These are phyloP conservation scores for Seira musarum DNA, from an alignment of 2,888 invertebrate species.

Conservation along the genomic window DNA sequence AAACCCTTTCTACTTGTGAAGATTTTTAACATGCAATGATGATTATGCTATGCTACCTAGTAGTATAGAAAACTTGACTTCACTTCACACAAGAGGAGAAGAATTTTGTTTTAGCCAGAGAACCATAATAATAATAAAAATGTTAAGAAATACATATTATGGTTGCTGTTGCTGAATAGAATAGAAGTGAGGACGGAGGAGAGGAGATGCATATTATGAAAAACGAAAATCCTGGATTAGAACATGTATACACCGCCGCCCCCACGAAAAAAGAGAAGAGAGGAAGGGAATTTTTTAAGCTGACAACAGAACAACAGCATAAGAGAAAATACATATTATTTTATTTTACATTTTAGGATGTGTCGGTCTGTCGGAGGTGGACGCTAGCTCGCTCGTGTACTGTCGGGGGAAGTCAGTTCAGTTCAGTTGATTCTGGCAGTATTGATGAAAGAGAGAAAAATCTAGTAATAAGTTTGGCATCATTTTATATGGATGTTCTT, in stretches of 20 bases:
- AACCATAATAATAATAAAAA: not conserved
- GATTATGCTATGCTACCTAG: conserved; percentile 1
- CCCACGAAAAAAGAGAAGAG: not conserved
- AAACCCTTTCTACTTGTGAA: conserved; percentile 17
- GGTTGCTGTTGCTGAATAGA: not conserved
- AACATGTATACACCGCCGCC: conserved; percentile 5
- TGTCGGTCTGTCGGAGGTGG: conserved; percentile 6
- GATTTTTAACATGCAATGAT: conserved; percentile 8
- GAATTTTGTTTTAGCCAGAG: conserved; percentile 11
- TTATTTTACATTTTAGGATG: conserved; percentile 5
- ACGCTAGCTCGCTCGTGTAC: not conserved
- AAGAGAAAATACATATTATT: not conserved
- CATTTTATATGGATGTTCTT: no score
- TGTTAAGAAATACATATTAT: no score
- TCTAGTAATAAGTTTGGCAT: not conserved
- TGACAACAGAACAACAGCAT: not conserved
- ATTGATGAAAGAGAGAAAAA: not conserved
- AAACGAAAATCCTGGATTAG: conserved; percentile 17
- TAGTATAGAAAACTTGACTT: not conserved
- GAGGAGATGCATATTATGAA: conserved; percentile 2
- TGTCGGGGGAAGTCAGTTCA: not conserved
- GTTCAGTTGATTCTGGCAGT: not conserved
- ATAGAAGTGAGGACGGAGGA: not conserved
- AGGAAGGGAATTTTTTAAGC: conserved; percentile 1
- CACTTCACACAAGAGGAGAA: not conserved